These are phyloP conservation scores for Pararge aegeria DNA, from an alignment of 1,140 invertebrate species.

Conservation along the genomic window DNA sequence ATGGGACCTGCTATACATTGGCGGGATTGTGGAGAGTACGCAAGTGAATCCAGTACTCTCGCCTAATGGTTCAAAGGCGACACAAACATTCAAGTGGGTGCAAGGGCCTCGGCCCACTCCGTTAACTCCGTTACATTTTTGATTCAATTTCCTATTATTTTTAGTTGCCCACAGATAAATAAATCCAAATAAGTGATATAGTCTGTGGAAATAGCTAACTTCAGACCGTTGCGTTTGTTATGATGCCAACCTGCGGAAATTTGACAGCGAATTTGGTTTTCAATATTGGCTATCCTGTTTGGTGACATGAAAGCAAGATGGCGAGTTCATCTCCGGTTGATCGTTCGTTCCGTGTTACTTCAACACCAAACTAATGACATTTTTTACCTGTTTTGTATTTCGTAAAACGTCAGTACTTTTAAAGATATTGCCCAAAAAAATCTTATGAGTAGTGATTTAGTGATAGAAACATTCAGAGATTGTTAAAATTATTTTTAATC, in stretches of 20 bases:
- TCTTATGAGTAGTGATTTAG: conserved; percentile 48
- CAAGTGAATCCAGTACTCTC: too few species aligned
- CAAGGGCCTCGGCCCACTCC: too few species aligned
- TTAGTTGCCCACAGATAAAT: too few species aligned
- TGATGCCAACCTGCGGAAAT: conserved; percentile 40
- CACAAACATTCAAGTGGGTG: too few species aligned
- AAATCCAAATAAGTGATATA: too few species aligned
- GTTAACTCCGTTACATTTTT: too few species aligned
- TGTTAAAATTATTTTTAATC: conserved; percentile 40
- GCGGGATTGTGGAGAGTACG: too few species aligned
- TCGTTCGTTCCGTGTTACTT: conserved; percentile 72
- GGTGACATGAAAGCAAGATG: conserved; percentile 77
- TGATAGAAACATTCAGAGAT: conserved; percentile 45
- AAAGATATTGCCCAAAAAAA: conserved; percentile 43
- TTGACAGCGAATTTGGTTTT: conserved; percentile 43
- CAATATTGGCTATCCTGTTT: conserved; percentile 53
- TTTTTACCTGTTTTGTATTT: conserved; percentile 61
- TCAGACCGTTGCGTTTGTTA: conserved; percentile 30
- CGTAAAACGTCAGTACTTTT: conserved; percentile 49
- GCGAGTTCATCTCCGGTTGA: conserved; percentile 78
- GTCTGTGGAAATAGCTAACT: conserved; percentile 30
- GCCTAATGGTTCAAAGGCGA: too few species aligned
- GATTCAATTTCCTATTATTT: too few species aligned
- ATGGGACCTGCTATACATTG: too few species aligned
- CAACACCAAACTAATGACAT: conserved; percentile 60